phyloP scores from a whole-genome alignment of 2,888 invertebrate genomes.

The Microplitis manilae region DNA sequence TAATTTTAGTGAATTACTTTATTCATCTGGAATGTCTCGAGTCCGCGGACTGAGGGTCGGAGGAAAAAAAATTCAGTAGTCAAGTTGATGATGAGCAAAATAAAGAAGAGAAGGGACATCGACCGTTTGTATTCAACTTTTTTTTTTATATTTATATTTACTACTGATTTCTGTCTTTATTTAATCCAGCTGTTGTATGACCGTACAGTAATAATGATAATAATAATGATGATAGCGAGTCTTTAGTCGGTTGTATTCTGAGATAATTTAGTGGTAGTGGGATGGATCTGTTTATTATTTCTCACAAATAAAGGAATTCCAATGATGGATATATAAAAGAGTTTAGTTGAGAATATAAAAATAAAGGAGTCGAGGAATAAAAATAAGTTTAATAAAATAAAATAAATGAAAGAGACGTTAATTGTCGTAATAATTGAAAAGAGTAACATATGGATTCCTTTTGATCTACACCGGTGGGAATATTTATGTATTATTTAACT shows the following conservation, averaged over 20 bases:
- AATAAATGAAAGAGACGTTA: neutral
- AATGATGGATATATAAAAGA: neutral
- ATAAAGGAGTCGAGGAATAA: neutral
- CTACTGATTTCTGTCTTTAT: constrained; percentile 3
- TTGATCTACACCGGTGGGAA: neutral
- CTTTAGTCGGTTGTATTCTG: too few species aligned
- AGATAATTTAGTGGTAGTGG: neutral
- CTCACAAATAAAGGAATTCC: neutral
- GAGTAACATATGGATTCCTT: neutral
- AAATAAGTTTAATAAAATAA: neutral
- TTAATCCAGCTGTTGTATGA: too few species aligned
- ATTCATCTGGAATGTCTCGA: constrained; percentile 35
- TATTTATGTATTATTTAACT: neutral
- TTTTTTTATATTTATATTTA: constrained; percentile 19
- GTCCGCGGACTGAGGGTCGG: neutral
- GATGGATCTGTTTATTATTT: neutral
- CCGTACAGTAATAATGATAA: too few species aligned
- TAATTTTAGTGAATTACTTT: constrained; percentile 37
- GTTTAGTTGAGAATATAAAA: neutral
- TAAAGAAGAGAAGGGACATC: constrained; percentile 45
- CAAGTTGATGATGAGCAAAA: too few species aligned
- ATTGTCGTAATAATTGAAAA: neutral
- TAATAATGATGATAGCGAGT: too few species aligned
- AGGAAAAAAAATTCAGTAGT: too few species aligned
- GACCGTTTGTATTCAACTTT: constrained; percentile 33